These are phyloP conservation scores for Chloroceryle amazona DNA, from an alignment of 2,797 vertebrate species.

Conservation along the genomic window DNA sequence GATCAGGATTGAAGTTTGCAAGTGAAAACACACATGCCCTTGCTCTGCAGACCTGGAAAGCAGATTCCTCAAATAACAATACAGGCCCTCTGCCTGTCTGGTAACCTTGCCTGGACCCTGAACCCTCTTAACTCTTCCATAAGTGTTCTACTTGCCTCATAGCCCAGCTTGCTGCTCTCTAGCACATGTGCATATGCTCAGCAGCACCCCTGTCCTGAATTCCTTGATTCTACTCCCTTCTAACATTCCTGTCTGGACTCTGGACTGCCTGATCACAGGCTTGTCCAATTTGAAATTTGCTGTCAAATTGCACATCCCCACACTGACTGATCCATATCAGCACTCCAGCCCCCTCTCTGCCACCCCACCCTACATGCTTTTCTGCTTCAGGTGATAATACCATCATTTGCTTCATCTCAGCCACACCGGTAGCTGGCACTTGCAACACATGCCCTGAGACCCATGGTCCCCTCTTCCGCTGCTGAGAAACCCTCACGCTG, in stretches of 20 bases:
- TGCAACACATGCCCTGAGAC: not conserved
- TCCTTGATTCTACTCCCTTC: not conserved
- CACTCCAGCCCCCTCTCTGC: not conserved
- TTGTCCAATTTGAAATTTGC: not conserved
- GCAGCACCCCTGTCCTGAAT: not conserved
- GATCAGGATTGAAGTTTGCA: not conserved
- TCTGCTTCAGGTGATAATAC: not conserved
- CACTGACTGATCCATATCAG: not conserved
- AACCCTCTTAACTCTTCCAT: not conserved
- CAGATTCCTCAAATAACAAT: not conserved
- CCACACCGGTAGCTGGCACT: not conserved
- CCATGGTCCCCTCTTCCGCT: not conserved
- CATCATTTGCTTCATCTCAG: not conserved
- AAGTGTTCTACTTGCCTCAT: not conserved
- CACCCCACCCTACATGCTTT: not conserved
- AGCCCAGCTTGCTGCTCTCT: not conserved
- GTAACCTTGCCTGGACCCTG: not conserved
- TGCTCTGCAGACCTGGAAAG: not conserved
- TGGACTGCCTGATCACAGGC: not conserved
- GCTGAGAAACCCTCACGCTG: not conserved
- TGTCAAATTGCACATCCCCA: not conserved
- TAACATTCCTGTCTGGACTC: not conserved
- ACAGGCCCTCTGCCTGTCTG: not conserved
- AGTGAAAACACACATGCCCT: not conserved
- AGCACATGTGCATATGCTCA: accelerated